Conservation (phyloP, 2,113 vertebrate genomes). For the Coregonus clupeaformis region DNA sequence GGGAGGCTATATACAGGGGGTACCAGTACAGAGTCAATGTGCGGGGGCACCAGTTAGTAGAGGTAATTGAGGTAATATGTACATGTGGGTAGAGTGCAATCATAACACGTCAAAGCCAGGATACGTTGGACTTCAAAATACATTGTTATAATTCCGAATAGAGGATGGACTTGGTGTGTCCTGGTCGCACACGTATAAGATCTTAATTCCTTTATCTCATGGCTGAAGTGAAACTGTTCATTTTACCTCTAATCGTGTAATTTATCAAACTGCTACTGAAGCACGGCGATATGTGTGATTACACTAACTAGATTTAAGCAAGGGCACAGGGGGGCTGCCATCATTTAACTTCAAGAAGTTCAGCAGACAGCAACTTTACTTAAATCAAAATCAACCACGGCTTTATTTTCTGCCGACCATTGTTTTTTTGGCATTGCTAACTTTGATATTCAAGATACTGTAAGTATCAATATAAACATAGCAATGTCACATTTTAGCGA, state of each 20-base stretch:
- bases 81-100: too few species aligned
- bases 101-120: slow-evolving; percentile 53
- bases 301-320: slow-evolving; percentile 70
- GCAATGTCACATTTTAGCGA: background rate
- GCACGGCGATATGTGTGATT: slow-evolving; percentile 80
- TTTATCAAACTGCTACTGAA: slow-evolving; percentile 90
- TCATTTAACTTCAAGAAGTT: slow-evolving; percentile 6
- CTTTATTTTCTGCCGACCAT: background rate
- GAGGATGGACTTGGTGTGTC: slow-evolving; percentile 79
- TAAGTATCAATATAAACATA: background rate
- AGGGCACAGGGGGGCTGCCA: slow-evolving; percentile 33
- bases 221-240: slow-evolving; percentile 88
- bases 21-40: too few species aligned
- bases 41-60: too few species aligned
- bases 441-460: background rate
- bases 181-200: slow-evolving; percentile 75
- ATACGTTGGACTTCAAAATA: slow-evolving; percentile 25
- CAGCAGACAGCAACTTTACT: slow-evolving; percentile 1
- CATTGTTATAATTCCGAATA: slow-evolving; percentile 54
- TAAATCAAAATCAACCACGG: background rate
- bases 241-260: slow-evolving; percentile 92
- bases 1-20: too few species aligned
- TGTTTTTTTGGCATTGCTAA: background rate
- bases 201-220: slow-evolving; percentile 78
- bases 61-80: too few species aligned